Percentiles rank a stretch among this genome's conserved stretches.
Conservation (phyloP, 2,797 vertebrate genomes). For the Basileuterus tristriatus region DNA sequence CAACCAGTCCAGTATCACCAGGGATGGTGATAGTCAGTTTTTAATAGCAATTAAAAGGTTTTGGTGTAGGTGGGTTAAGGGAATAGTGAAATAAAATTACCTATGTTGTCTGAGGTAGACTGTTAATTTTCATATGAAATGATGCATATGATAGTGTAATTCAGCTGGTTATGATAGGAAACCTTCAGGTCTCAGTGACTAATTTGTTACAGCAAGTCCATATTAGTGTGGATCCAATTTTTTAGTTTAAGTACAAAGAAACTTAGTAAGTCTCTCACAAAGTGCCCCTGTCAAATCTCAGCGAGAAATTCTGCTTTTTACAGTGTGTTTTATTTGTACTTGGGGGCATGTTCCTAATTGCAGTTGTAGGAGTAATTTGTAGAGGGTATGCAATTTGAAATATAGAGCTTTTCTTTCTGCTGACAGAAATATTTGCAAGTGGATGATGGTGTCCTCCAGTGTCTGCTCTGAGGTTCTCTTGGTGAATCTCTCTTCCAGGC, state of each 20-base stretch:
- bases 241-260: conserved; percentile 24
- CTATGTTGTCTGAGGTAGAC: background rate
- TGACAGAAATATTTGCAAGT: conserved; percentile 22
- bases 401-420: conserved; percentile 8
- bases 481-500: background rate
- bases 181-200: background rate
- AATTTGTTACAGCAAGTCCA: background rate
- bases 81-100: background rate
- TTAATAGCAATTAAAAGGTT: background rate
- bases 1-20: background rate
- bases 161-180: background rate
- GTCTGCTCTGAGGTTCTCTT: background rate
- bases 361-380: conserved; percentile 10
- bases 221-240: background rate
- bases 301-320: background rate
- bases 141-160: background rate
- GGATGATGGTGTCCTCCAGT: background rate
- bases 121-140: background rate
- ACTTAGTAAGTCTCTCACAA: background rate
- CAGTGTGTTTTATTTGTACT: conserved; percentile 20
- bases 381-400: background rate
- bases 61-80: background rate
- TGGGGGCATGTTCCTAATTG: conserved; percentile 36
- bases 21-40: background rate
- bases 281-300: conserved; percentile 1